Evolutionary conservation across 2,113 vertebrate species (phyloP).

Genomic region (Hydropotes inermis): DNA sequence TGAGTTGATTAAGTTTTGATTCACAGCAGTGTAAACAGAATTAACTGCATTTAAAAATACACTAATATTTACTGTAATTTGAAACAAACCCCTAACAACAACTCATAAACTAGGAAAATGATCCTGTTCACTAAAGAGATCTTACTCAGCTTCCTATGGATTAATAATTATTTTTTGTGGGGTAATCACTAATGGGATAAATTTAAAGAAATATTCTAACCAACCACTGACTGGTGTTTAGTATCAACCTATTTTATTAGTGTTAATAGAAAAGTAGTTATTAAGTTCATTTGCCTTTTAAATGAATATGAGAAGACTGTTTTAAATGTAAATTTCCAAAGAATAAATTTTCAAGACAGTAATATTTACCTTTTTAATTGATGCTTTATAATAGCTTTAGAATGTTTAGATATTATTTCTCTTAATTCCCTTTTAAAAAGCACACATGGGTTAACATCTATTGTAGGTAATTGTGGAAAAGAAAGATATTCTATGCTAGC

Average conservation of each 20-base stretch:
- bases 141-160: slow-evolving; percentile 17
- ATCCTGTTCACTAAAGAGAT: slow-evolving; percentile 46
- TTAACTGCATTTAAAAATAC: not conserved
- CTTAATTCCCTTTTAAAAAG: slow-evolving; percentile 35
- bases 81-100: slow-evolving; percentile 28
- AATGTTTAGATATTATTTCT: slow-evolving; percentile 63
- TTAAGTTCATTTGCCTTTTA: slow-evolving; percentile 62
- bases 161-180: slow-evolving; percentile 38
- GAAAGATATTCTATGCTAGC: not conserved
- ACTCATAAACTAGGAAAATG: slow-evolving; percentile 55
- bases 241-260: slow-evolving; percentile 11
- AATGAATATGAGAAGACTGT: slow-evolving; percentile 55
- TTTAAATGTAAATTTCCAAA: slow-evolving; percentile 69
- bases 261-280: slow-evolving; percentile 36
- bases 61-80: slow-evolving; percentile 32
- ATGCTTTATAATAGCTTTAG: slow-evolving; percentile 8
- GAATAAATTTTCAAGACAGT: slow-evolving; percentile 54
- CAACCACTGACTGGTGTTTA: not conserved
- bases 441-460: not conserved
- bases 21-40: not conserved
- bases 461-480: slow-evolving; percentile 9
- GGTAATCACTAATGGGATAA: not conserved
- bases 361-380: not conserved
- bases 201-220: slow-evolving; percentile 19
- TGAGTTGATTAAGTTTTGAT: not conserved